These are phyloP conservation scores for Marronus borbonicus DNA, from an alignment of 2,888 invertebrate species.

Conservation along the genomic window DNA sequence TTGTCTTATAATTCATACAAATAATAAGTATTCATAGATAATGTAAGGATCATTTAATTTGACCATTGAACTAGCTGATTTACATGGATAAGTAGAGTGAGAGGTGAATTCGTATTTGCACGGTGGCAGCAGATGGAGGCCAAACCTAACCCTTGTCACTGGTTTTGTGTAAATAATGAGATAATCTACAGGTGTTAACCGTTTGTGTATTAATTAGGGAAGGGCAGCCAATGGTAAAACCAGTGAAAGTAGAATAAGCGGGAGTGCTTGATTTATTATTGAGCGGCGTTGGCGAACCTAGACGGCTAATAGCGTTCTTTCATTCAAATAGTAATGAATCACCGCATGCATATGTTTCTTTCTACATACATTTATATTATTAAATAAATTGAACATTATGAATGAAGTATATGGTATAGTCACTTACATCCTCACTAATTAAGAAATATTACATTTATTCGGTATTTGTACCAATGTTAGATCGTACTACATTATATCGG, in stretches of 20 bases:
- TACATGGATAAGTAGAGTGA: conserved; percentile 17
- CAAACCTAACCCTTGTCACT: conserved; percentile 41
- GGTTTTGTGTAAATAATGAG: conserved; percentile 38
- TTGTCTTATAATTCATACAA: too few species aligned
- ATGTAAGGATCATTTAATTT: not conserved
- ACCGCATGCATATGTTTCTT: not conserved
- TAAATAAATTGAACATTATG: not conserved
- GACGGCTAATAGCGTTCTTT: conserved; percentile 2
- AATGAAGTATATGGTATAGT: not conserved
- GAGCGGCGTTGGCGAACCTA: not conserved
- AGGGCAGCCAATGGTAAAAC: conserved; percentile 53
- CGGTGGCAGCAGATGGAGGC: conserved; percentile 23
- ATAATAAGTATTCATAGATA: too few species aligned
- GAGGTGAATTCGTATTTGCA: conserved; percentile 22
- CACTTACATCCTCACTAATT: too few species aligned
- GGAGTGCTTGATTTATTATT: conserved; percentile 20
- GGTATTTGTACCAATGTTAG: too few species aligned
- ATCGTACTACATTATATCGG: too few species aligned
- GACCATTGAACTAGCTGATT: conserved; percentile 39
- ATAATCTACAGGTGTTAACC: conserved; percentile 43
- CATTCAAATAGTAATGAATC: not conserved
- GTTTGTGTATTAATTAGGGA: conserved; percentile 35
- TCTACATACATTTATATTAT: not conserved
- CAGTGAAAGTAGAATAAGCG: conserved; percentile 51
- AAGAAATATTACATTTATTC: too few species aligned